These are phyloP conservation scores for Myxocyprinus asiaticus DNA, from an alignment of 2,113 vertebrate species.

Conservation along the genomic window DNA sequence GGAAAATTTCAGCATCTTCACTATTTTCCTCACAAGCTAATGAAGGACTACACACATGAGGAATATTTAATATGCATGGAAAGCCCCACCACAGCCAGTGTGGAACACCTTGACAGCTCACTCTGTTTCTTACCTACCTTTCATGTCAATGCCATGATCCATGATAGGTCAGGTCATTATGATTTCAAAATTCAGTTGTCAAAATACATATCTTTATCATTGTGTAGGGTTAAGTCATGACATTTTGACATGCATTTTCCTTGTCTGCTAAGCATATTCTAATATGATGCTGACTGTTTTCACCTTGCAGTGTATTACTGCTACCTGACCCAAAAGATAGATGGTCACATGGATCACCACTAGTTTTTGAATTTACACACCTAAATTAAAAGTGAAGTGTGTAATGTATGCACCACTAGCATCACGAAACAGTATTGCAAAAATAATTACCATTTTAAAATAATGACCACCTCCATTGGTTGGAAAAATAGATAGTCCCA, in stretches of 20 bases:
- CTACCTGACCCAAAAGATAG: not conserved
- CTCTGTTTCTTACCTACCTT: not conserved
- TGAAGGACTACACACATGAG: conserved; percentile 10
- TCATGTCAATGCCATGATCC: conserved; percentile 18
- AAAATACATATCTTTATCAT: conserved; percentile 18
- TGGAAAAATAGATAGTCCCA: too few relatives aligned
- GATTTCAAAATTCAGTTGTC: conserved; percentile 20
- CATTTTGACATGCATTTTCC: conserved; percentile 30
- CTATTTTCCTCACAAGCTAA: conserved; percentile 6
- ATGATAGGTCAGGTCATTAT: conserved; percentile 33
- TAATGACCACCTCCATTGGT: too few relatives aligned
- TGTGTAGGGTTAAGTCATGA: conserved; percentile 8
- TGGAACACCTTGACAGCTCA: not conserved
- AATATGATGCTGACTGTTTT: not conserved
- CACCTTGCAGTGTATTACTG: conserved; percentile 16
- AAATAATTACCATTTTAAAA: too few relatives aligned
- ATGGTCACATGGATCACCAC: too few relatives aligned
- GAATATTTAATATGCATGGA: conserved; percentile 21
- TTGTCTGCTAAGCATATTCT: not conserved
- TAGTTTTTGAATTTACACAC: too few relatives aligned
- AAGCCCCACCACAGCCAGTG: not conserved
- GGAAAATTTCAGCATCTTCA: conserved; percentile 11
- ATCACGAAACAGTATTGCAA: too few relatives aligned
- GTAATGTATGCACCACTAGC: too few relatives aligned
- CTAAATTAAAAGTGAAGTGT: too few relatives aligned